Conservation (phyloP, 2,113 vertebrate species). For the Phrynosoma blainvillii region DNA sequence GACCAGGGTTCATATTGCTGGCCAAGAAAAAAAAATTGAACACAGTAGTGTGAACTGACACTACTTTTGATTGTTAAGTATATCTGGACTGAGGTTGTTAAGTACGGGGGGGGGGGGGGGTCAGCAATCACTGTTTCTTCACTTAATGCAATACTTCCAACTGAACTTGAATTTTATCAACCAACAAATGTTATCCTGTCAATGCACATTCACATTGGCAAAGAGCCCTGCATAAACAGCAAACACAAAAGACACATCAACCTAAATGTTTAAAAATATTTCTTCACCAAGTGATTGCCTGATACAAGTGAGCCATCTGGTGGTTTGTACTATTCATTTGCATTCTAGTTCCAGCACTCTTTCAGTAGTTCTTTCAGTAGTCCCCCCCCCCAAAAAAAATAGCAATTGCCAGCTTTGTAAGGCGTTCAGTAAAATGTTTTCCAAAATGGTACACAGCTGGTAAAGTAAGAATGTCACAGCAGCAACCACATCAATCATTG, state of each 20-base stretch:
- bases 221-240: background rate
- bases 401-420: too few species aligned
- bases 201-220: background rate
- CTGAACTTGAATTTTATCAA: background rate
- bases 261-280: background rate
- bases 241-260: background rate
- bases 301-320: slow-evolving; percentile 60
- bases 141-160: slow-evolving; percentile 53
- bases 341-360: background rate
- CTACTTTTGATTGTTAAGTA: background rate
- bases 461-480: background rate
- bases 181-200: background rate
- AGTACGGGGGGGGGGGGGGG: background rate
- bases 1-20: background rate
- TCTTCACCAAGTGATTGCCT: accelerated
- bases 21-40: background rate
- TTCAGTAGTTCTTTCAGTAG: too few species aligned
- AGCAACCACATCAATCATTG: background rate
- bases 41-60: too few species aligned
- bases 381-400: background rate
- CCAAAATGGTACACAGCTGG: background rate
- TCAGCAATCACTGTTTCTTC: slow-evolving; percentile 11
- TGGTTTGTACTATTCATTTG: background rate
- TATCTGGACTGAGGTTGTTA: background rate
- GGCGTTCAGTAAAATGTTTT: background rate